A percentile compares a stretch with the other conserved stretches of the same genome.
phyloP scores from a whole-genome alignment of 64 coral and sea anemone species.

The Catalaphyllia jardinei region DNA sequence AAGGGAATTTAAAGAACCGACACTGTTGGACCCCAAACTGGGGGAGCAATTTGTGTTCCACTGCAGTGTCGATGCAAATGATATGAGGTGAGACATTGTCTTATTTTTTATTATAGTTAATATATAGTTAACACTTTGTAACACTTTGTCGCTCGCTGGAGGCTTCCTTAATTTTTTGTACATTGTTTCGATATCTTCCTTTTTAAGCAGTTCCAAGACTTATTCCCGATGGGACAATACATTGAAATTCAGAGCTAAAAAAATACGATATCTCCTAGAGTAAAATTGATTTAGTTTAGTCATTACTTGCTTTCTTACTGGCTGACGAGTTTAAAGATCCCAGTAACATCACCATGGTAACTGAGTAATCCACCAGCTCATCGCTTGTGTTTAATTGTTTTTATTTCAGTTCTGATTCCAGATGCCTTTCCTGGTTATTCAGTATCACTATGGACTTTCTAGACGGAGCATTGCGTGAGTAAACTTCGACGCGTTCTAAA shows the following conservation, averaged over 20 bases:
- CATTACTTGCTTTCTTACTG: too few species aligned
- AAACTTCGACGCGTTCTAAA: background rate
- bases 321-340: too few species aligned
- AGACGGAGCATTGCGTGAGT: conserved; percentile 54
- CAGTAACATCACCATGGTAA: too few species aligned
- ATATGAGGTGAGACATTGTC: conserved; percentile 40
- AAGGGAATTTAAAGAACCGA: conserved; percentile 12
- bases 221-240: too few species aligned
- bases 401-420: background rate
- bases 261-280: too few species aligned
- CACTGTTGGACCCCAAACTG: background rate
- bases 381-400: background rate
- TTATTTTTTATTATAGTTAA: background rate
- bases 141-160: background rate
- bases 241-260: too few species aligned
- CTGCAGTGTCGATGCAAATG: conserved; percentile 29
- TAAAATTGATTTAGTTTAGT: too few species aligned
- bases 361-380: too few species aligned
- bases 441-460: conserved; percentile 56
- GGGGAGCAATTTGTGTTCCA: background rate
- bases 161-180: background rate
- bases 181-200: too few species aligned
- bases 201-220: too few species aligned
- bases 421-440: conserved; percentile 40
- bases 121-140: background rate